phyloP scores from a whole-genome alignment of 1,140 invertebrate genomes.

The Anagrus nilaparvatae region DNA sequence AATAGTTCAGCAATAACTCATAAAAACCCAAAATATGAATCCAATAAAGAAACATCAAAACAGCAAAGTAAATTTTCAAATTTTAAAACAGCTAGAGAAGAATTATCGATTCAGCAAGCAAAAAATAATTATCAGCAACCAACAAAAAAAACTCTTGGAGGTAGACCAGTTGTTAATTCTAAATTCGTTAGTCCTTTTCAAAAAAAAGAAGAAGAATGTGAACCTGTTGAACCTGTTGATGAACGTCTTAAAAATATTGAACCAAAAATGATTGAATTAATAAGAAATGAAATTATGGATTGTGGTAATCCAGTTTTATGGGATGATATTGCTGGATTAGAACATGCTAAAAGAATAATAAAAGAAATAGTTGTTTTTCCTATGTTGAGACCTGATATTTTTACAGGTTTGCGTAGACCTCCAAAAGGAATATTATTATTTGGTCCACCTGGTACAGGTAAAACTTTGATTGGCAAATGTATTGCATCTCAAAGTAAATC shows the following conservation, averaged over 20 bases:
- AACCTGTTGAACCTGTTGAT: conserved; percentile 39
- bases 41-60: too few relatives aligned
- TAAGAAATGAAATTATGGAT: conserved; percentile 91
- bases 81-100: conserved; percentile 38
- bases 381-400: conserved; percentile 85
- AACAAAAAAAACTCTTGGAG: conserved; percentile 45
- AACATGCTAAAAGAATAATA: conserved; percentile 85
- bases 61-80: conserved; percentile 6
- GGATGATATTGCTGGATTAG: conserved; percentile 88
- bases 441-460: conserved; percentile 90
- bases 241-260: conserved; percentile 76
- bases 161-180: conserved; percentile 38
- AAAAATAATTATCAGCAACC: conserved; percentile 28
- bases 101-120: conserved; percentile 33
- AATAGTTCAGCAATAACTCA: too few relatives aligned
- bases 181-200: conserved; percentile 42
- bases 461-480: conserved; percentile 82
- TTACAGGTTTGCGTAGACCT: conserved; percentile 82
- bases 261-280: conserved; percentile 83
- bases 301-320: conserved; percentile 62
- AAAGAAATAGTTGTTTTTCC: conserved; percentile 93
- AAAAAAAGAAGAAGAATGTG: conserved; percentile 20
- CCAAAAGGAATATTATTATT: conserved; percentile 91
- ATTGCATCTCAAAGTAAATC: conserved; percentile 91
- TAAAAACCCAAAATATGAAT: too few relatives aligned